Base-by-base conservation (phyloP, 2,113 vertebrate species). In the Tachuris rubrigastra region DNA sequence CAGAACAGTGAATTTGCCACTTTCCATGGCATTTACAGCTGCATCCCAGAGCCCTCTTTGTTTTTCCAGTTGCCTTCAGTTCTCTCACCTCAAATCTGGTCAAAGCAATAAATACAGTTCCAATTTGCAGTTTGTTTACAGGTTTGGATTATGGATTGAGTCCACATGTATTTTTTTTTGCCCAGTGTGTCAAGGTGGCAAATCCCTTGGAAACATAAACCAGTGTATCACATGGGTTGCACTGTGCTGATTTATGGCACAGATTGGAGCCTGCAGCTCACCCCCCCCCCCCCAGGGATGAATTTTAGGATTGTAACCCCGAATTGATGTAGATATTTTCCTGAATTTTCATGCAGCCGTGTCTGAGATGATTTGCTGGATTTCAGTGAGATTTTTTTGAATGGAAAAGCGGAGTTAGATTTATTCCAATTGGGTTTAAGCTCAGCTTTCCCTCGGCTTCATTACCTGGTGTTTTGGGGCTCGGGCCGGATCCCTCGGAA, bases 191-290 rank as follows among this genome's bases (percentile, higher is more conserved):
- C 10, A 52, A 39, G 44, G 12, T 46, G 79, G 12, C 18, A 65
- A 11, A 82, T 85, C 76, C 90, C 44, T 90, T 47, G 11, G 78
- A 42, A 91, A 46, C 6, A 1, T 27, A 10, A 55, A 52, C 0
- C 18, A 25, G 9, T 2, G 0, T 10, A 25, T 56, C 25, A 1
- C 23, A 14, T 0, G 9, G 25, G 37, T 2, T 30, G 33, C 16
- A 5, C 49, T 12, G 27, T 3, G 5, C 46, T 58, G 66, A 31
- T 49, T 42, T 66, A 73, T 4, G 37, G 52, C 39, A 56, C 63
- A 35, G 42, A 5, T 53, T 50, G 2, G 12, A 52, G 58, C 37
- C 33, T 33, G 0, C 4, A 24, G 49, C 24, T 44, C 3, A 28
- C 58, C 27, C 52, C 28, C 24, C 41, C 3, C 25, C 58, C 27